phyloP scores from a whole-genome alignment of 2,113 vertebrate species.

The Phyllostomus discolor region DNA sequence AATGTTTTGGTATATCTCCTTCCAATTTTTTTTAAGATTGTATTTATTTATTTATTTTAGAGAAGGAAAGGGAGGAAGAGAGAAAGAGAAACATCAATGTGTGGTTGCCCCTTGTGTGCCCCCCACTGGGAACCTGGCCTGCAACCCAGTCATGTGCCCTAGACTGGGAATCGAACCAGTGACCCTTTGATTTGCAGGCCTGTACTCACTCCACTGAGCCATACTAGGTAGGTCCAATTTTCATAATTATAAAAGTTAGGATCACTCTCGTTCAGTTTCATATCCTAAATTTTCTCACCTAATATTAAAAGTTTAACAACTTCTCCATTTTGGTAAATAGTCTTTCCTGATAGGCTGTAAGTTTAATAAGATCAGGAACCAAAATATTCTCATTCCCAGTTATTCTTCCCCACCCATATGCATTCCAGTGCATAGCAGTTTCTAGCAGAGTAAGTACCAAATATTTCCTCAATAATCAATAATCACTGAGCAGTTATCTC shows the following conservation, averaged over 20 bases:
- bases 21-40: not conserved
- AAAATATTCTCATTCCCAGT: not conserved
- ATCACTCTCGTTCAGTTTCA: not conserved
- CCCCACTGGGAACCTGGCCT: too few species aligned
- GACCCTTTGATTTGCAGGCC: too few species aligned
- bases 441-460: not conserved
- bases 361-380: not conserved
- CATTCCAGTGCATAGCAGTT: not conserved
- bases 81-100: too few species aligned
- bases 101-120: too few species aligned
- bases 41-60: too few species aligned
- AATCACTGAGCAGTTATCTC: not conserved
- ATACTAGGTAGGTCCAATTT: not conserved
- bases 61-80: too few species aligned
- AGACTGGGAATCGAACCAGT: too few species aligned
- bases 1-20: not conserved
- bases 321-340: not conserved
- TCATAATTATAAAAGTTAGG: not conserved
- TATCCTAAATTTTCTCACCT: not conserved
- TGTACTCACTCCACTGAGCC: too few species aligned
- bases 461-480: not conserved
- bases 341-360: not conserved
- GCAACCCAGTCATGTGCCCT: too few species aligned
- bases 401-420: not conserved
- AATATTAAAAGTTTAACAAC: conserved; percentile 23